Evolutionary conservation across 2,888 invertebrate genomes (phyloP), one percentile per base, ranked within the genome.

Genomic region (Anoplius nigerrimus): DNA sequence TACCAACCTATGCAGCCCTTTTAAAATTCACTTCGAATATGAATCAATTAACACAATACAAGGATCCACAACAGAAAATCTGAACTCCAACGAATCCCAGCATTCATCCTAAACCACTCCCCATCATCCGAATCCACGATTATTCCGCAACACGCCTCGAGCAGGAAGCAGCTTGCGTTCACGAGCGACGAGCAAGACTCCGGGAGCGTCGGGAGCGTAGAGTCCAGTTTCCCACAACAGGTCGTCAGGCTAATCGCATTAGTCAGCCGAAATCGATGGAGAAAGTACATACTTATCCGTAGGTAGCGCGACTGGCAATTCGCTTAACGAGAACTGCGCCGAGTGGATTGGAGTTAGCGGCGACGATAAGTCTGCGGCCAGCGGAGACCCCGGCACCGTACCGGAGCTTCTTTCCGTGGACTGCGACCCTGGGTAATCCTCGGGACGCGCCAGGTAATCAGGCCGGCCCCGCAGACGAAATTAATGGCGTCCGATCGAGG

Each of bases 401-500:
- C 78, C 74, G 59, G 60, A n/a, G n/a, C n/a, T 52, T 20, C 22
- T 18, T n/a, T 22, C 24, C 2, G 22, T 20, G 52, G 8, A 16
- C 16, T 16, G 24, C 16, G 52, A 51, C 72, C 58, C 68, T 69
- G 66, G 72, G 80, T 82, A 82, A 82, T 82, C 79, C 80, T 71
- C 54, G 74, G 55, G 66, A 34, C n/a, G 66, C 81, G 72, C 75
- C 67, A 76, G 82, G 79, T 82, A 82, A 81, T 82, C 82, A 80
- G 77, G 77, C 75, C 34, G 74, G 74, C 16, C 70, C 74, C 67
- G 54, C 64, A 68, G 80, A 72, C 73, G 80, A 82, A 82, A 82
- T 83, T 83, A 83, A 83, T 83, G 83, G 78, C 75, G 68, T 59
- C 57, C 79, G 80, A 82, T 82, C 77, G 82, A 74, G 75, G 62